These are phyloP conservation scores for Cheilosia variabilis DNA, from an alignment of 2,888 invertebrate genomes.

Conservation along the genomic window DNA sequence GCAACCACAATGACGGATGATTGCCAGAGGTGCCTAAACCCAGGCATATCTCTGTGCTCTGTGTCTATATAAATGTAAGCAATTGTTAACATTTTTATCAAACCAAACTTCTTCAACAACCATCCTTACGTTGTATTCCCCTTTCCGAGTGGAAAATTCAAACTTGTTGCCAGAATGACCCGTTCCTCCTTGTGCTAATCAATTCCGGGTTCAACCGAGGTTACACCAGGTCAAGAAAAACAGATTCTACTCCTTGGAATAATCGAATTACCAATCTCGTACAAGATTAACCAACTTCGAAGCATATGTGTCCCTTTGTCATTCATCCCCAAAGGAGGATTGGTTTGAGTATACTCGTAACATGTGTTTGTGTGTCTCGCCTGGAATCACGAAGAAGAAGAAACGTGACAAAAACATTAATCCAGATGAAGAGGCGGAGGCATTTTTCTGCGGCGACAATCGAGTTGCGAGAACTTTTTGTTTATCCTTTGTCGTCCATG, in stretches of 20 bases:
- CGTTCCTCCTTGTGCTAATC: conserved; percentile 12
- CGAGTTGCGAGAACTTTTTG: conserved; percentile 30
- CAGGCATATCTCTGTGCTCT: too few species aligned
- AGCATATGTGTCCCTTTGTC: conserved; percentile 17
- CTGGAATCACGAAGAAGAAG: conserved; percentile 25
- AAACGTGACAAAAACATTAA: conserved; percentile 69
- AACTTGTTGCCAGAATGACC: conserved; percentile 50
- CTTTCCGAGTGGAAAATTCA: not conserved
- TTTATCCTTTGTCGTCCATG: not conserved
- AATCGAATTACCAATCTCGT: conserved; percentile 43
- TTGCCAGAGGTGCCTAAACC: too few species aligned
- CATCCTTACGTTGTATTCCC: too few species aligned
- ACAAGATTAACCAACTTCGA: conserved; percentile 48
- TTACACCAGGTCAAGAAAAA: conserved; percentile 64
- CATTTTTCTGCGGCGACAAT: conserved; percentile 38
- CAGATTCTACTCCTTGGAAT: not conserved
- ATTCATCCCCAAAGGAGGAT: conserved; percentile 21
- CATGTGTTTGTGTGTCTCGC: conserved; percentile 28
- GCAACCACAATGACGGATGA: too few species aligned
- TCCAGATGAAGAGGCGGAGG: conserved; percentile 12
- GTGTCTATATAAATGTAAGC: too few species aligned
- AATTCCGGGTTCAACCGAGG: conserved; percentile 47
- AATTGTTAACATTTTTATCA: too few species aligned
- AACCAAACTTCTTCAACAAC: too few species aligned
- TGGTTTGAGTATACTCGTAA: conserved; percentile 11